Conservation (phyloP, 2,797 vertebrate genomes). For the Coluber constrictor region DNA sequence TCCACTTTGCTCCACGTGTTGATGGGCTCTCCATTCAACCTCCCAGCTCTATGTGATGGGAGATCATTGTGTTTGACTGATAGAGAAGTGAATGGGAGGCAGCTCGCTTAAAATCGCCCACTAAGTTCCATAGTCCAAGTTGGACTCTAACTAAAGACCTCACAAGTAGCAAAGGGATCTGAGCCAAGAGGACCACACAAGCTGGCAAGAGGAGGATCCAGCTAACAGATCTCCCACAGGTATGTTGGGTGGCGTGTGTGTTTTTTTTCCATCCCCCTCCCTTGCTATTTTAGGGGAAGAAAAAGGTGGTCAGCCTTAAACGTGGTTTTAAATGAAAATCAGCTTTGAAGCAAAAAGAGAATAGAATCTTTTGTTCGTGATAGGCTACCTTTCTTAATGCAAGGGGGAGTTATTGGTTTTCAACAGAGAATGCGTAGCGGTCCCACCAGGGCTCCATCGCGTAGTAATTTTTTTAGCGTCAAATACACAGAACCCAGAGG, state of each 20-base stretch:
- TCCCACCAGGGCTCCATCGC: neutral
- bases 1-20: neutral
- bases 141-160: slow-evolving; percentile 12
- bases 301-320: neutral
- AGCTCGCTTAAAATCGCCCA: slow-evolving; percentile 14
- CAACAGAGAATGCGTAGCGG: neutral
- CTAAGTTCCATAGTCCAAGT: neutral
- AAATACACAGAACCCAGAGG: neutral
- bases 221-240: slow-evolving; percentile 22
- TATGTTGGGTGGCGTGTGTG: neutral
- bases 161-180: slow-evolving; percentile 20
- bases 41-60: neutral
- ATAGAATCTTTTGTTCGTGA: neutral
- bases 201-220: neutral
- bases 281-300: neutral
- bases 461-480: neutral
- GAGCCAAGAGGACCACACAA: slow-evolving; percentile 20
- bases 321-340: neutral
- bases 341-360: neutral
- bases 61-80: slow-evolving; percentile 7
- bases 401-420: neutral
- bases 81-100: neutral
- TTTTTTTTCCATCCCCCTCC: neutral
- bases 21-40: neutral
- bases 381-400: neutral